A percentile compares a stretch with the other conserved stretches of the same genome.
These are phyloP conservation scores for Oreochromis spilurus DNA, from an alignment of 2,113 vertebrate species.

Conservation along the genomic window DNA sequence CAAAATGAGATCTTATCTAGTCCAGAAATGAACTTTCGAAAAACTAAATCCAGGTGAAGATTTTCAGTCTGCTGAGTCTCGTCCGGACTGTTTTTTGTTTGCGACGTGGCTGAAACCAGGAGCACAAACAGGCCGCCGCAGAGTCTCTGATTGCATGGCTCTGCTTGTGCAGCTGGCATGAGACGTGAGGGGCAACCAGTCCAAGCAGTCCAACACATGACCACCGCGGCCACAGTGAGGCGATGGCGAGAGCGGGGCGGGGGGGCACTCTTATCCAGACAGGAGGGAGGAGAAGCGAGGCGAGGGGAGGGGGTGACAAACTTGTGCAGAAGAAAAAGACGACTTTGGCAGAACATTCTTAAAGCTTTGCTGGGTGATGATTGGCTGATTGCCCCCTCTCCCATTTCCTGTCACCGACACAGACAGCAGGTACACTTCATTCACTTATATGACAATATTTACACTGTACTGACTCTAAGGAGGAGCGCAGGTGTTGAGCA, in stretches of 20 bases:
- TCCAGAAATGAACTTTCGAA: not conserved
- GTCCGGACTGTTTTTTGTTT: not conserved
- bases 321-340: slow-evolving; percentile 1
- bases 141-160: not conserved
- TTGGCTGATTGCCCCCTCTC: slow-evolving; percentile 46
- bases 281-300: not conserved
- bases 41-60: slow-evolving; percentile 4
- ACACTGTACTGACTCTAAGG: slow-evolving; percentile 31
- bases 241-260: not conserved
- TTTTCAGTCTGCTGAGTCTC: slow-evolving; percentile 5
- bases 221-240: not conserved
- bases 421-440: slow-evolving; percentile 10
- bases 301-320: not conserved
- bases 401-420: not conserved
- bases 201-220: slow-evolving; percentile 6
- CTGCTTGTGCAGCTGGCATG: not conserved
- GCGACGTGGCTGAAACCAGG: slow-evolving; percentile 6
- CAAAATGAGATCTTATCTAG: not conserved
- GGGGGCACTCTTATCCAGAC: not conserved
- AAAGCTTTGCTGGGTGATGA: slow-evolving; percentile 66
- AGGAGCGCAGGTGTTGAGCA: slow-evolving; percentile 20
- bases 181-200: slow-evolving; percentile 38
- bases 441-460: slow-evolving; percentile 43
- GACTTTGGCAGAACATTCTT: slow-evolving; percentile 70
- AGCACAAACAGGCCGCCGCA: not conserved